A percentile compares a stretch with the other conserved stretches of the same genome.
phyloP scores from a whole-genome alignment of 2,113 vertebrate species.

The Cryptoleucopteryx plumbea region DNA sequence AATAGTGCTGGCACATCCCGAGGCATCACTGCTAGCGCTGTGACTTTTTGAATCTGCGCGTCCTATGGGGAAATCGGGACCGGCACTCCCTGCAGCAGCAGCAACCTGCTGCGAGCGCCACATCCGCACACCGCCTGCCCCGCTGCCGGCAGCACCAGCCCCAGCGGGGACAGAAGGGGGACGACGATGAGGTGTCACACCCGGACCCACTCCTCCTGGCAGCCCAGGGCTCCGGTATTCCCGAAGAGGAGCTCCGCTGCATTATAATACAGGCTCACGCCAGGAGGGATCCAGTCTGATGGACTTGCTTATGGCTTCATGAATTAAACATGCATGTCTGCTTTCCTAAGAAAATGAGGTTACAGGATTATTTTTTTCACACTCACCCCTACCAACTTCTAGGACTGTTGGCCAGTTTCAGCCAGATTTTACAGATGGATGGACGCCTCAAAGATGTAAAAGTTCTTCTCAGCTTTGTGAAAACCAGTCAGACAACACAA shows the following conservation, averaged over 20 bases:
- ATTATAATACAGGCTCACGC: not conserved
- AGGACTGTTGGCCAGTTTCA: not conserved
- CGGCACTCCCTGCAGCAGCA: accelerated
- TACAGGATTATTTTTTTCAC: not conserved
- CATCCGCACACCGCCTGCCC: not conserved
- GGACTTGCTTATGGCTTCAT: not conserved
- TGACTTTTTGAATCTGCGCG: not conserved
- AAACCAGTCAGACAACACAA: not conserved
- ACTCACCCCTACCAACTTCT: not conserved
- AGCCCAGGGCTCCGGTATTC: not conserved
- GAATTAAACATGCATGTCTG: not conserved
- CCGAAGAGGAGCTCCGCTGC: not conserved
- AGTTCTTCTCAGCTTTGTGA: not conserved
- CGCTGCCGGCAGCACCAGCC: accelerated
- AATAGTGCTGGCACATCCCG: not conserved
- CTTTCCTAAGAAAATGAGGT: not conserved
- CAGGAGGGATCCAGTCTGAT: not conserved
- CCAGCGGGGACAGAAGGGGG: not conserved
- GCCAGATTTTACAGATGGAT: not conserved
- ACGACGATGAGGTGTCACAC: not conserved
- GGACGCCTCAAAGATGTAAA: not conserved
- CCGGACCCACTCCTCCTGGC: accelerated
- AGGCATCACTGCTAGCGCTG: not conserved
- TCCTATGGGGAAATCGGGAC: not conserved
- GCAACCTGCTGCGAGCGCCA: too few species aligned